phyloP scores from a whole-genome alignment of 2,888 invertebrate species.

The Zelleria hepariella region DNA sequence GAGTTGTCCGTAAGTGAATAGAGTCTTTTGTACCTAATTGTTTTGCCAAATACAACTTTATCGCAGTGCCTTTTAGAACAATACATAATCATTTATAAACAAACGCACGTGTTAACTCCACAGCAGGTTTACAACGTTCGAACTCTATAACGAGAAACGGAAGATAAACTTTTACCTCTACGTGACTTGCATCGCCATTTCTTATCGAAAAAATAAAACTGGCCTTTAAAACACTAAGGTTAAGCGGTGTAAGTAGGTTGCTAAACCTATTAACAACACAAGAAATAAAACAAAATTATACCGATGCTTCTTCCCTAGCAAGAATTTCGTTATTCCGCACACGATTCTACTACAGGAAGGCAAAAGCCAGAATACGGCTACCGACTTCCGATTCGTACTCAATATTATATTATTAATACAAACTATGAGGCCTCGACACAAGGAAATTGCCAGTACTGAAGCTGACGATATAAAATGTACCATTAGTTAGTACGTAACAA shows the following conservation, averaged over 20 bases:
- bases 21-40: too few relatives aligned
- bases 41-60: too few relatives aligned
- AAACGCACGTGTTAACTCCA: neutral
- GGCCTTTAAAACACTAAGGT: slow-evolving; percentile 13
- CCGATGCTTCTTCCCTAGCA: too few relatives aligned
- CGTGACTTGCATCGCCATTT: neutral
- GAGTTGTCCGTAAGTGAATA: too few relatives aligned
- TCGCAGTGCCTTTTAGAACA: neutral
- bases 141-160: neutral
- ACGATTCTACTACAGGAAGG: slow-evolving; percentile 44
- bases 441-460: neutral
- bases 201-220: slow-evolving; percentile 13
- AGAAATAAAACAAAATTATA: too few relatives aligned
- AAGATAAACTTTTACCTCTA: neutral
- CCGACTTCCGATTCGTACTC: slow-evolving; percentile 51
- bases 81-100: neutral
- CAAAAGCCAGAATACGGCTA: slow-evolving; percentile 55
- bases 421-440: neutral
- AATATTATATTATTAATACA: slow-evolving; percentile 40
- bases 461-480: too few relatives aligned
- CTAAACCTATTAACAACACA: too few relatives aligned
- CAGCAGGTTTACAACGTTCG: neutral
- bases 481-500: too few relatives aligned
- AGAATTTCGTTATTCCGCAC: neutral
- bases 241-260: neutral